These are phyloP conservation scores for Oreocharis arfaki DNA, from an alignment of 2,113 vertebrate species.

Conservation along the genomic window DNA sequence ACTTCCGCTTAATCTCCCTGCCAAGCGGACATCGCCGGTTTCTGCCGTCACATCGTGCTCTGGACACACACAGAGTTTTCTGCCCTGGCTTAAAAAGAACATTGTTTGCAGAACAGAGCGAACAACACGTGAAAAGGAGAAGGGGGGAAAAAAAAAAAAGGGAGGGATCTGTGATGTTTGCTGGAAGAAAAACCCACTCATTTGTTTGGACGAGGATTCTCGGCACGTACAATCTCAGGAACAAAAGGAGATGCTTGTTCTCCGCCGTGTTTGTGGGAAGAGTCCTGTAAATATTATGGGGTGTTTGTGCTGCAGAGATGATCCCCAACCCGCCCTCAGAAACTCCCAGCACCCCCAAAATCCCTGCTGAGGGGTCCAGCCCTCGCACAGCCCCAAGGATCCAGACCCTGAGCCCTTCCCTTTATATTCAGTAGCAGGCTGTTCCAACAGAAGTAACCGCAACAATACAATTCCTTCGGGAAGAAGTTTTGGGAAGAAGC, in stretches of 20 bases:
- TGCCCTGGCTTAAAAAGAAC: not conserved
- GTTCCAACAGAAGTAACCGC: not conserved
- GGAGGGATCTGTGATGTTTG: not conserved
- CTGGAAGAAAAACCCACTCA: not conserved
- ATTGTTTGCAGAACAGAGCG: constrained; percentile 2
- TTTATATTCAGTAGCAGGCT: not conserved
- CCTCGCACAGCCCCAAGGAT: accelerated
- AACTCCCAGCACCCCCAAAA: not conserved
- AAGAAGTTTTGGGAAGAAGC: constrained; percentile 21
- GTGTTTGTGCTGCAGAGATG: not conserved
- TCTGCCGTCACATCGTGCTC: not conserved
- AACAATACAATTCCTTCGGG: not conserved
- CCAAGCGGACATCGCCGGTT: not conserved
- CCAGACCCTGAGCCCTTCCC: accelerated
- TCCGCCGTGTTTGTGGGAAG: not conserved
- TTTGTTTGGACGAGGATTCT: constrained; percentile 47
- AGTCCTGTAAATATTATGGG: constrained; percentile 5
- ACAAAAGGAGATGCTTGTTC: constrained; percentile 37
- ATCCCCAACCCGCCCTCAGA: not conserved
- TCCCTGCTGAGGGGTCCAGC: not conserved
- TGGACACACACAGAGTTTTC: constrained; percentile 24
- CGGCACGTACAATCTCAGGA: constrained; percentile 4
- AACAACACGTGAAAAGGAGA: not conserved
- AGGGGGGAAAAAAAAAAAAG: accelerated
- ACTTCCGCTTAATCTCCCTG: not conserved